Percentiles rank a stretch among this genome's conserved stretches.
These are phyloP conservation scores for Champsocephalus esox DNA, from an alignment of 2,797 vertebrate species.

Conservation along the genomic window DNA sequence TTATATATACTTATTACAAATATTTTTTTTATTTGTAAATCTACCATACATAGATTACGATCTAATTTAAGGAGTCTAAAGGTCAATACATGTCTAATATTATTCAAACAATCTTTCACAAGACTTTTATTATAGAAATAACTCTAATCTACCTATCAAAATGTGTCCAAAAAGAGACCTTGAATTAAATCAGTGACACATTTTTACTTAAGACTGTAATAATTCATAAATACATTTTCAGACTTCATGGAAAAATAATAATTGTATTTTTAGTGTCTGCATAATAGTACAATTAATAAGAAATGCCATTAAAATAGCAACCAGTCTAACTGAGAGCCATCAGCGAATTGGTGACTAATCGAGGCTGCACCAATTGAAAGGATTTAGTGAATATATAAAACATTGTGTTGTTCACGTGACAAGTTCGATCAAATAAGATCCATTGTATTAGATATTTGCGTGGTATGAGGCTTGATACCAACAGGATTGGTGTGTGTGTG, in stretches of 20 bases:
- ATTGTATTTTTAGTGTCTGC: neutral
- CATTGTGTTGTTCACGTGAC: neutral
- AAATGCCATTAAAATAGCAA: neutral
- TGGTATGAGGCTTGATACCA: slow-evolving; percentile 1
- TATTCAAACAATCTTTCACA: no score
- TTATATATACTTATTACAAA: no score
- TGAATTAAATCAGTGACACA: neutral
- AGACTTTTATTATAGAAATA: no score
- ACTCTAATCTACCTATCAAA: no score
- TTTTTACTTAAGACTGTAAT: neutral
- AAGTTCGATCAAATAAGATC: slow-evolving; percentile 7
- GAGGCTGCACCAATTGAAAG: neutral
- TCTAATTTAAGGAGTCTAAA: no score
- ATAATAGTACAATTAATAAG: neutral
- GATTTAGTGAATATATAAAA: slow-evolving; percentile 11
- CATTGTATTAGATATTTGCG: slow-evolving; percentile 15
- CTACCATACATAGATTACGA: no score
- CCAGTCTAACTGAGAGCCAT: neutral
- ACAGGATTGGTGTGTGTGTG: neutral
- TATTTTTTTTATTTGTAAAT: no score
- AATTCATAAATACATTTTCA: no score
- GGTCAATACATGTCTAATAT: no score
- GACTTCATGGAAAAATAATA: neutral
- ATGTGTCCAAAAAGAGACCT: neutral
- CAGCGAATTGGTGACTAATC: neutral